Percentiles rank a stretch among this genome's conserved stretches.
Conservation (phyloP, 2,888 invertebrate species). For the Metalampra italica region DNA sequence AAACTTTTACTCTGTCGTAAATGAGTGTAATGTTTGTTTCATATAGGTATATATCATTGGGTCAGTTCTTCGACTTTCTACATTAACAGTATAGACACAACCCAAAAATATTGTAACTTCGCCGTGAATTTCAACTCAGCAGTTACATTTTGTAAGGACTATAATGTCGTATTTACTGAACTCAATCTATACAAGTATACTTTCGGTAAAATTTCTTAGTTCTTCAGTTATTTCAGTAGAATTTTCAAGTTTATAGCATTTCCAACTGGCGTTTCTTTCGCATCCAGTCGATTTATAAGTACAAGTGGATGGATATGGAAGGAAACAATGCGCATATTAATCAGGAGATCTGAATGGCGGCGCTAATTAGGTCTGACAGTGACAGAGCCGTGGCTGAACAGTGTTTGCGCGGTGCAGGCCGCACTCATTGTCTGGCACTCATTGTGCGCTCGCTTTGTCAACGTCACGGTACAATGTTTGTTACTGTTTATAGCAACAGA, state of each 20-base stretch:
- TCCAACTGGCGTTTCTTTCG: no score
- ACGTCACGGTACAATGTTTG: constrained; percentile 40
- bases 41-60: background rate
- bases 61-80: background rate
- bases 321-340: constrained; percentile 72
- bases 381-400: constrained; percentile 55
- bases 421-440: constrained; percentile 55
- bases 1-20: constrained; percentile 39
- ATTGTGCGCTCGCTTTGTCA: constrained; percentile 60
- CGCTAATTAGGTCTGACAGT: constrained; percentile 72
- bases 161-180: no score
- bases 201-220: no score
- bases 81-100: no score
- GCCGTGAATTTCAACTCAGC: no score
- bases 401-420: constrained; percentile 51
- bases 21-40: constrained; percentile 12
- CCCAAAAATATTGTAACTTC: no score
- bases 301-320: constrained; percentile 26
- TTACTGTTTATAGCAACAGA: constrained; percentile 41
- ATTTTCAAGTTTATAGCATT: no score
- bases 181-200: no score
- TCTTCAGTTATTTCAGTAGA: no score
- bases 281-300: background rate
- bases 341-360: constrained; percentile 69
- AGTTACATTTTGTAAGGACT: no score